These are phyloP conservation scores for Acromyrmex echinatior DNA, from an alignment of 1,140 invertebrate species.

Conservation along the genomic window DNA sequence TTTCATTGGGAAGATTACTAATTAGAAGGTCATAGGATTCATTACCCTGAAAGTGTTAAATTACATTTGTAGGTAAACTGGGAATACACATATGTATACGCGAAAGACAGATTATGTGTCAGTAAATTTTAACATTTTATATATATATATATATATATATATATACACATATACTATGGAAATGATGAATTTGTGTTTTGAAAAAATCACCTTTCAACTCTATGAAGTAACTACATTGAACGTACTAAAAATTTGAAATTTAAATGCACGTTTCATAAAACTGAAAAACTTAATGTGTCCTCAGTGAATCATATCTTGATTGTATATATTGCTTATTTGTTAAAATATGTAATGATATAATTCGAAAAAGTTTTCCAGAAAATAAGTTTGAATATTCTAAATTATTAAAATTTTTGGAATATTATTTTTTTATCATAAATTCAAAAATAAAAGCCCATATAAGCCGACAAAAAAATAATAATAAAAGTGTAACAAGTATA, in stretches of 20 bases:
- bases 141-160: not conserved
- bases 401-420: too few relatives aligned
- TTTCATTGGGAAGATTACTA: slow-evolving; percentile 86
- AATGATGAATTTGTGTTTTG: not conserved
- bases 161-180: not conserved
- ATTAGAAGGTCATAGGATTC: slow-evolving; percentile 86
- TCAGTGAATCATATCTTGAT: not conserved
- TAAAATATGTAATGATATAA: too few relatives aligned
- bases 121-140: not conserved
- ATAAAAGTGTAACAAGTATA: too few relatives aligned
- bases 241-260: not conserved
- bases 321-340: not conserved
- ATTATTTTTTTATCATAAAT: too few relatives aligned
- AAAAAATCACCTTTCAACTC: not conserved
- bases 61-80: slow-evolving; percentile 17
- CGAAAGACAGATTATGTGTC: not conserved
- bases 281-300: not conserved
- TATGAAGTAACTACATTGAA: not conserved
- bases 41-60: slow-evolving; percentile 79
- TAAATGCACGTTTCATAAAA: not conserved
- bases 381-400: too few relatives aligned
- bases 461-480: too few relatives aligned
- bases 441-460: too few relatives aligned
- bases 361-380: too few relatives aligned
- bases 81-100: not conserved